Conservation (phyloP, 2,888 invertebrate species). For the Hyposoter dolosus region DNA sequence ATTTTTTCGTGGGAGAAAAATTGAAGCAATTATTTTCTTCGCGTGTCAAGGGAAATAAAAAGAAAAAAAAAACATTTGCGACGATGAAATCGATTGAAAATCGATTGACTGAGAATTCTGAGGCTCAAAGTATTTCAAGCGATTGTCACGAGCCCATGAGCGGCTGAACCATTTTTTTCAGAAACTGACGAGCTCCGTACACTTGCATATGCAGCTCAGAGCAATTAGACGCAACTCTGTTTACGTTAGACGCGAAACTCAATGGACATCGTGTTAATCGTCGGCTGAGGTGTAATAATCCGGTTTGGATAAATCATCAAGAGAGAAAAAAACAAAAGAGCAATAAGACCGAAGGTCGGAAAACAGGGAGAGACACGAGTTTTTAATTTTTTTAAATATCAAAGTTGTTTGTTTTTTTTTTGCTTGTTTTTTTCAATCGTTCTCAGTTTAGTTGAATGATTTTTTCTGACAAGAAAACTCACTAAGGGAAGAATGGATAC, state of each 20-base stretch:
- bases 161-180: conserved; percentile 8
- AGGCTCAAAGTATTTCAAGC: background rate
- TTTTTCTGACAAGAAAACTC: background rate
- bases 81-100: background rate
- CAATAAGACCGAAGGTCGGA: conserved; percentile 1
- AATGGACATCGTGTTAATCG: conserved; percentile 50
- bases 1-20: background rate
- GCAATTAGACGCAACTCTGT: conserved; percentile 58
- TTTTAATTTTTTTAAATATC: background rate
- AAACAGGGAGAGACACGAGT: background rate
- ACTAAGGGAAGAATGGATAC: background rate
- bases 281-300: conserved; percentile 34
- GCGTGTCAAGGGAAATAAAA: background rate
- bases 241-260: conserved; percentile 17
- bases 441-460: background rate
- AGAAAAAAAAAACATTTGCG: conserved; percentile 16
- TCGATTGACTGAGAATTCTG: background rate
- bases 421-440: background rate
- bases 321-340: background rate
- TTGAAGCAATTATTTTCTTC: background rate
- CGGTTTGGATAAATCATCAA: conserved; percentile 49
- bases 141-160: background rate
- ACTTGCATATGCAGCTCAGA: conserved; percentile 44
- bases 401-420: too few species aligned
- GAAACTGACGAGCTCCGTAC: background rate